Evolutionary conservation across 2,888 invertebrate genomes (phyloP), one percentile per base, ranked within the genome.

Genomic region (Biston stratarius): DNA sequence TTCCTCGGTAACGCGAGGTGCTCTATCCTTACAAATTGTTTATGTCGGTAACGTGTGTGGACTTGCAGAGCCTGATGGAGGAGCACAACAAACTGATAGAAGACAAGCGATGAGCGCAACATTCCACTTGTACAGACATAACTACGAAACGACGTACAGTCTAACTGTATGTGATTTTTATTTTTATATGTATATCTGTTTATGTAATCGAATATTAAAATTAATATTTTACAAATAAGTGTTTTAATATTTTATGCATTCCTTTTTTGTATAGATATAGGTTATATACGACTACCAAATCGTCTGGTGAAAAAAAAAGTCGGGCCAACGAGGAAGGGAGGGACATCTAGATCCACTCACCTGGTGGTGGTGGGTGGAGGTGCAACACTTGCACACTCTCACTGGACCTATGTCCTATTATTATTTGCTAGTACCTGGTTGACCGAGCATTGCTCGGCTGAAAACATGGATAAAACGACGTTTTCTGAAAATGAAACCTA

Each of bases 41-140:
- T 44, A 55, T 55, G 10, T 36, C 12, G 24, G 40, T 24, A 55
- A 58, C 38, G 15, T 57, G 44, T 57, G 47, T 60, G 68, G 59
- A 79, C 74, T 94, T 94, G 70, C 94, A 95, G 95, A 94, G 94
- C 72, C 89, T 95, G 79, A 95, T 94, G 94, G 86, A 80, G 72
- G 95, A 94, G 73, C 95, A 95, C 90, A 94, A 94, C 89, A 93
- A 94, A 77, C 85, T 95, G 81, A 89, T 95, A 62, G 93, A 86
- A 73, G 83, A 81, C 78, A 74, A 73, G 71, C 85, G 84, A 75
- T 87, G 84, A 86, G 61, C 48, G 0, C 8, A 14, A 66, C 77
- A 72, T 73, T 74, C 74, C 77, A 45, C 24, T 40, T 57, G 60
- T 33, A 15, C 9, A 40, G 2, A 24, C n/a, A 15, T 58, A 53